Conservation (phyloP, 2,113 vertebrate species). For the Oceanodroma tethys region DNA sequence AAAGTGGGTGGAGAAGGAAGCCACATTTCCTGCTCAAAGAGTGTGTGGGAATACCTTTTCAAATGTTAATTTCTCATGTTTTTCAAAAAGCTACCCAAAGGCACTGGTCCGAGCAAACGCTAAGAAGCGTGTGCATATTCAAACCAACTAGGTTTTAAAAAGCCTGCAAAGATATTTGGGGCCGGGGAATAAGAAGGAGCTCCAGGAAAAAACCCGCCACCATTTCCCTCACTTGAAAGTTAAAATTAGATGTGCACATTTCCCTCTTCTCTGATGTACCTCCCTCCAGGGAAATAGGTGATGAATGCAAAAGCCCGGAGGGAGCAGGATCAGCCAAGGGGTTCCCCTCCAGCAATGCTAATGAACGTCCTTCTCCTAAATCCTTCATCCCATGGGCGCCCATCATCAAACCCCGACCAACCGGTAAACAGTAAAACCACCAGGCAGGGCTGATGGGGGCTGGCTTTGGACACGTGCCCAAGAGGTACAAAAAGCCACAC, state of each 20-base stretch:
- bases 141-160: background rate
- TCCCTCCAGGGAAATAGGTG: background rate
- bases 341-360: background rate
- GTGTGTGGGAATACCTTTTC: conserved; percentile 64
- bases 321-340: background rate
- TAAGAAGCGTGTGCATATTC: background rate
- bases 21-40: conserved; percentile 48
- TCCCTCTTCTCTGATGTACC: background rate
- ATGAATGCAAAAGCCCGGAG: background rate
- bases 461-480: background rate
- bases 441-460: background rate
- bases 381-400: background rate
- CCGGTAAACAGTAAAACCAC: background rate
- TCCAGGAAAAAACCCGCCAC: background rate
- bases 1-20: conserved; percentile 55
- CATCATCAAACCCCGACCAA: background rate
- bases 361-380: background rate
- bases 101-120: background rate
- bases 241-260: background rate
- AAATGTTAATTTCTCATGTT: conserved; percentile 66
- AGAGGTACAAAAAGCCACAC: background rate
- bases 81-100: conserved; percentile 59
- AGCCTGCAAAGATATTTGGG: background rate
- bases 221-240: conserved; percentile 33
- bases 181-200: background rate